Percentiles rank a stretch among this genome's conserved stretches.
These are phyloP conservation scores for Bacillus rossius DNA, from an alignment of 1,140 invertebrate species.

Conservation along the genomic window DNA sequence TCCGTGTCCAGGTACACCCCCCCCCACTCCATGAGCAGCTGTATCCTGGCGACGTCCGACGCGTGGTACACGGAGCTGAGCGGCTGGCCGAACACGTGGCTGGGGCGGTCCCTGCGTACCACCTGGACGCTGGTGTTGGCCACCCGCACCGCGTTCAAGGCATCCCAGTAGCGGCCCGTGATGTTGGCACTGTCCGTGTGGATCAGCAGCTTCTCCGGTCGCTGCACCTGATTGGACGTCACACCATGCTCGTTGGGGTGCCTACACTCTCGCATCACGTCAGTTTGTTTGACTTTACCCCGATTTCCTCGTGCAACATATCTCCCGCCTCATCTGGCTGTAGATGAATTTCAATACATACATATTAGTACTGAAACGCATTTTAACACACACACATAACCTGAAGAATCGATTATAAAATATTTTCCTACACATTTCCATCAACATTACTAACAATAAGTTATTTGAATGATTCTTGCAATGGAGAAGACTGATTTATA, in stretches of 20 bases:
- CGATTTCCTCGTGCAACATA: not conserved
- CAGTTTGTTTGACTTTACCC: not conserved
- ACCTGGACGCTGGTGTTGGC: constrained; percentile 17
- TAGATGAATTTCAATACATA: constrained; percentile 9
- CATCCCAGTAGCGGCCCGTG: constrained; percentile 28
- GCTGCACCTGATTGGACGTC: constrained; percentile 24
- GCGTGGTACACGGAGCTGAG: constrained; percentile 36
- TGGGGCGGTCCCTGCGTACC: constrained; percentile 18
- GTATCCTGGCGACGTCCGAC: constrained; percentile 37
- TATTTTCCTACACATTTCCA: no score
- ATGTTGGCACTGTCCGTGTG: constrained; percentile 25
- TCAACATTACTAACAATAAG: no score
- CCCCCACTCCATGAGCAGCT: constrained; percentile 35
- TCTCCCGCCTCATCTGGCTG: not conserved
- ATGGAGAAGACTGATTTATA: no score
- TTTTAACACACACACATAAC: no score
- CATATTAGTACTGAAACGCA: no score
- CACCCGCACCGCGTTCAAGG: constrained; percentile 15
- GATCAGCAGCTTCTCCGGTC: constrained; percentile 25
- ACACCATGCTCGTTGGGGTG: not conserved
- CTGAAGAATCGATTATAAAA: no score
- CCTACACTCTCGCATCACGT: not conserved
- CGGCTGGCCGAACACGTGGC: constrained; percentile 33
- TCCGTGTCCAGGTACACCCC: constrained; percentile 43
- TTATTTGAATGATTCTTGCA: no score